These are phyloP conservation scores for Mormyrus iriodes DNA, from an alignment of 2,113 vertebrate species.

Conservation along the genomic window DNA sequence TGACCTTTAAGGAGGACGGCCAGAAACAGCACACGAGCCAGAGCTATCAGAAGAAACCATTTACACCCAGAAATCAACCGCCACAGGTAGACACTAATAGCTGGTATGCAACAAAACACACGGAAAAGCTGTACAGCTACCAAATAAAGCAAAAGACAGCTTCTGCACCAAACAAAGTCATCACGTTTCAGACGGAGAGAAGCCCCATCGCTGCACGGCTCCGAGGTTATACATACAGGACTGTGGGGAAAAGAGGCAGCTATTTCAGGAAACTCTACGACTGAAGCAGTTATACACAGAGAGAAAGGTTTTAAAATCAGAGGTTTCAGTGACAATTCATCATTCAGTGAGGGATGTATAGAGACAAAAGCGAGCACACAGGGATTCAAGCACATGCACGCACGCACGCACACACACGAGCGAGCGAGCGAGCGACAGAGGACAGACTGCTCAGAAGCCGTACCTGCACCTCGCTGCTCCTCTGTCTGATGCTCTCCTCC, in stretches of 20 bases:
- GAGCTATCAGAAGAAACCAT: background rate
- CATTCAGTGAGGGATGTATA: background rate
- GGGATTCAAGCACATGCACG: background rate
- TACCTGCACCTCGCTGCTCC: constrained; percentile 88
- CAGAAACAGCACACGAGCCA: background rate
- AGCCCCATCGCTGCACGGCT: background rate
- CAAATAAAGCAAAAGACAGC: background rate
- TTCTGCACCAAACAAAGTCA: background rate
- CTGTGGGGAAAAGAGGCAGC: background rate
- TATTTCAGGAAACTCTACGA: background rate
- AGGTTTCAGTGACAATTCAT: background rate
- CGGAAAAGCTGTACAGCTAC: background rate
- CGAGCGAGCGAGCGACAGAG: background rate
- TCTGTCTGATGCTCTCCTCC: constrained; percentile 84
- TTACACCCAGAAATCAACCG: background rate
- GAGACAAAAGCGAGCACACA: background rate
- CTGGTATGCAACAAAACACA: background rate
- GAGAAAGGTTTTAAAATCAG: background rate
- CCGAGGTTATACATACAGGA: background rate
- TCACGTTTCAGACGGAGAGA: background rate
- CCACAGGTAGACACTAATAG: background rate
- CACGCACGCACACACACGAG: no score
- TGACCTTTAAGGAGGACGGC: background rate
- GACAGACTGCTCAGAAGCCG: constrained; percentile 19
- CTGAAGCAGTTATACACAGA: background rate